A percentile compares a stretch with the other conserved stretches of the same genome.
Evolutionary conservation across 1,140 invertebrate genomes (phyloP).

Genomic region (Lepidurus couesii): DNA sequence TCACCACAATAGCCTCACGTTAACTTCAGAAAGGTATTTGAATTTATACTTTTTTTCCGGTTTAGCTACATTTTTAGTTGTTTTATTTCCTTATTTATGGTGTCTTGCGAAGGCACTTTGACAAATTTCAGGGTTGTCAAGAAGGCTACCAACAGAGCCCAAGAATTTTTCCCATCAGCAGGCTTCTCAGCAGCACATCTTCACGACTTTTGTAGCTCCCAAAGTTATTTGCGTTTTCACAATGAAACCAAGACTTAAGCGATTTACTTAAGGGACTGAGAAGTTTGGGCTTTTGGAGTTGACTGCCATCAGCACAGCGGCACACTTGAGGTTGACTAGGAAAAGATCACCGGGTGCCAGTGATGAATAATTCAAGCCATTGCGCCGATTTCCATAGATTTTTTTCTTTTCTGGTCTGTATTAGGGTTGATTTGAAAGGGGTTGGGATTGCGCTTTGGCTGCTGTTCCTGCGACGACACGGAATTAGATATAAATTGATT

Average conservation of each 20-base stretch:
- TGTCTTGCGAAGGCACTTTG: background rate
- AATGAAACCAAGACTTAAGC: background rate
- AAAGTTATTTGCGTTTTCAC: slow-evolving; percentile 28
- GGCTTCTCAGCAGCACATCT: slow-evolving; percentile 13
- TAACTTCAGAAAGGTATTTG: too few relatives aligned
- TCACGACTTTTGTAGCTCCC: slow-evolving; percentile 25
- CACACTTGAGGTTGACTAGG: background rate
- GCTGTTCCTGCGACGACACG: too few relatives aligned
- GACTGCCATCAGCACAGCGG: slow-evolving; percentile 17
- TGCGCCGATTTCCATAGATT: background rate
- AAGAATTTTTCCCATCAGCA: slow-evolving; percentile 15
- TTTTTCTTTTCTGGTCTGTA: background rate
- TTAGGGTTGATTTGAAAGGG: background rate
- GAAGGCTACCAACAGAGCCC: background rate
- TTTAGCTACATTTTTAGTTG: background rate
- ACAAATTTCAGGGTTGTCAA: slow-evolving; percentile 12
- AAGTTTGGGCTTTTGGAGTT: slow-evolving; percentile 2
- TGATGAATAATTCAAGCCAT: background rate
- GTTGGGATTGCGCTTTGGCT: too few relatives aligned
- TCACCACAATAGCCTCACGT: background rate
- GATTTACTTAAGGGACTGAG: background rate
- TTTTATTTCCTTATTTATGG: background rate
- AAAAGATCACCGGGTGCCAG: background rate
- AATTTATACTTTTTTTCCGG: background rate
- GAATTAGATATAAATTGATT: too few relatives aligned